Percentiles rank a stretch among this genome's conserved stretches.
Evolutionary conservation across 2,797 vertebrate genomes (phyloP).

Genomic region (Melopsittacus undulatus): DNA sequence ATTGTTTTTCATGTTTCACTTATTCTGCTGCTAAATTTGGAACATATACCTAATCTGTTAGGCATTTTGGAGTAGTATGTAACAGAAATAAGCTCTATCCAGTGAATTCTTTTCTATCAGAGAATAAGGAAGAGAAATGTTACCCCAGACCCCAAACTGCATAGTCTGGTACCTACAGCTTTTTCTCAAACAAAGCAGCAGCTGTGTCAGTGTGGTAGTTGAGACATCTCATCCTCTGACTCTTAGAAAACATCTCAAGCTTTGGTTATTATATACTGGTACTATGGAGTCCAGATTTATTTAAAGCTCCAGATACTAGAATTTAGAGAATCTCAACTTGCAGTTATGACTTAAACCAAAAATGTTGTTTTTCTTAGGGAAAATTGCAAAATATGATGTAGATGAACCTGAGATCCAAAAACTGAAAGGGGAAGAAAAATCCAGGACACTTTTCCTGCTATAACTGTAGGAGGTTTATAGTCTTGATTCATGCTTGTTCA

Average conservation of each 20-base stretch:
- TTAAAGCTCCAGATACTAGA: background rate
- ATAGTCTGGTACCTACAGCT: background rate
- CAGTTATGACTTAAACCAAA: background rate
- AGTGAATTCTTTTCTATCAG: background rate
- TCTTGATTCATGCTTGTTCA: background rate
- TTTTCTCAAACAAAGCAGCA: background rate
- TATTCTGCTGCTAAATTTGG: background rate
- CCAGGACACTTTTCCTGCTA: background rate
- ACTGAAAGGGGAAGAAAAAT: background rate
- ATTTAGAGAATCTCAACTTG: background rate
- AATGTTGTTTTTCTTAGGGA: background rate
- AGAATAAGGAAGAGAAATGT: background rate
- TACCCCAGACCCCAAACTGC: background rate
- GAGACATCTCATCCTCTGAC: background rate
- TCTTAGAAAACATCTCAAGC: background rate
- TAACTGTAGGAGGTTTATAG: background rate
- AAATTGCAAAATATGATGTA: background rate
- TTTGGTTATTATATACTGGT: background rate
- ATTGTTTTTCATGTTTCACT: background rate
- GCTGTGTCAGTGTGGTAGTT: background rate
- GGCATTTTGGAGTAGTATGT: background rate
- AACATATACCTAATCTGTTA: background rate
- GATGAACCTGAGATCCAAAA: background rate
- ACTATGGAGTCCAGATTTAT: background rate
- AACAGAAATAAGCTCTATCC: background rate